phyloP scores from a whole-genome alignment of 37 sponge, comb jelly and placozoan species.

The Halichondria panicea region DNA sequence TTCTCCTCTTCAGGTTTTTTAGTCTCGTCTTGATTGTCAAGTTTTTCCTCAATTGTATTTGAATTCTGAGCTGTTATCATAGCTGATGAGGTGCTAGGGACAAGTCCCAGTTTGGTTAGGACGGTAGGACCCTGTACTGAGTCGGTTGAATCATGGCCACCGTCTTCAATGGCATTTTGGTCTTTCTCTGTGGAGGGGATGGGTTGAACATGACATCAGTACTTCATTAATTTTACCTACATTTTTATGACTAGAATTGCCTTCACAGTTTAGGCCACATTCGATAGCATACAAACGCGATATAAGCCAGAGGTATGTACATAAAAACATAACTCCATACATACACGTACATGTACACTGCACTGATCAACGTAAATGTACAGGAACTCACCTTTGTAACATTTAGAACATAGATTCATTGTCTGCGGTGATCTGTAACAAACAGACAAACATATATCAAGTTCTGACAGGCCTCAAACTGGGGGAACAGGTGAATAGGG shows the following conservation, averaged over 20 bases:
- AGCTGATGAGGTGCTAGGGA: background rate
- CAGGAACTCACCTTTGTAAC: conserved; percentile 69
- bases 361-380: no score
- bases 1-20: conserved; percentile 3
- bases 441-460: conserved; percentile 8
- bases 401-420: conserved; percentile 70
- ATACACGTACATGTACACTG: no score
- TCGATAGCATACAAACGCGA: background rate
- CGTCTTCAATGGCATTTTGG: no score
- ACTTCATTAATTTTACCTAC: no score
- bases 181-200: no score
- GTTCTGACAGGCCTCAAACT: background rate
- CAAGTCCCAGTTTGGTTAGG: conserved; percentile 1
- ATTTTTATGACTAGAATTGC: no score
- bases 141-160: no score
- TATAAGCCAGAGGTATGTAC: no score
- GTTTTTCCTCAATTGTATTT: background rate
- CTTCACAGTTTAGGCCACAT: no score
- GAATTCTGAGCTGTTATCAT: background rate
- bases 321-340: no score
- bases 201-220: no score
- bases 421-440: conserved; percentile 66
- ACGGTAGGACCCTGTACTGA: background rate
- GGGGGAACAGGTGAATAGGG: background rate
- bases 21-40: conserved; percentile 21